These are phyloP conservation scores for Nomada fabriciana DNA, from an alignment of 2,888 invertebrate species.

Conservation along the genomic window DNA sequence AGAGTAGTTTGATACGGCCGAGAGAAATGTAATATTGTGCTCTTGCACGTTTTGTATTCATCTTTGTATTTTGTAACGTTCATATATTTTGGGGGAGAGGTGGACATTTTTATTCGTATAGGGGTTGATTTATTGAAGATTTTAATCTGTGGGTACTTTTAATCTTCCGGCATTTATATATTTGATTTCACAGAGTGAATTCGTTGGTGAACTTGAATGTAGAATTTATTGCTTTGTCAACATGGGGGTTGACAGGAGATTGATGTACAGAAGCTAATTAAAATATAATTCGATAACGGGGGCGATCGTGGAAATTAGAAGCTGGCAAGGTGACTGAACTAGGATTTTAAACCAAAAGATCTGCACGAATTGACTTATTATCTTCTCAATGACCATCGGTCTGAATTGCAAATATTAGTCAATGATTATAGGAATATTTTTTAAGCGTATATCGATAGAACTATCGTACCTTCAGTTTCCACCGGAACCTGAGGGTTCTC, in stretches of 20 bases:
- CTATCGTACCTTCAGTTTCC: conserved; percentile 75
- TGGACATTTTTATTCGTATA: too few relatives aligned
- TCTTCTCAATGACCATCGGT: not conserved
- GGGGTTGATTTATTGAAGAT: not conserved
- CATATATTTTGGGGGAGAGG: too few relatives aligned
- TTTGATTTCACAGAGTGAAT: not conserved
- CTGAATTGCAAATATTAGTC: not conserved
- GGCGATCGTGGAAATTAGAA: conserved; percentile 11
- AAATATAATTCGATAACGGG: conserved; percentile 1
- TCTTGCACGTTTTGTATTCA: not conserved
- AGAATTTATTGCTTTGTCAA: not conserved
- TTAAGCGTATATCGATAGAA: too few relatives aligned
- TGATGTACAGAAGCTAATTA: not conserved
- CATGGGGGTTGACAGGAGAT: conserved; percentile 9
- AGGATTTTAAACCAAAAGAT: conserved; percentile 49
- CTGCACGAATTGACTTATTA: not conserved
- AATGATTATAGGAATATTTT: too few relatives aligned
- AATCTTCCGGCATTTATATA: not conserved
- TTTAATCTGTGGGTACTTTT: not conserved
- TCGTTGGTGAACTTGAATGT: not conserved
- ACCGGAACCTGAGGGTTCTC: conserved; percentile 76
- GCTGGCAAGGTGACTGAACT: conserved; percentile 27
- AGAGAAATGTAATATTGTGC: conserved; percentile 31
- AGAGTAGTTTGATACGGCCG: conserved; percentile 24
- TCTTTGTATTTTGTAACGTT: not conserved